Conservation (phyloP, 1,140 invertebrate genomes). For the Calephelis virginiensis region DNA sequence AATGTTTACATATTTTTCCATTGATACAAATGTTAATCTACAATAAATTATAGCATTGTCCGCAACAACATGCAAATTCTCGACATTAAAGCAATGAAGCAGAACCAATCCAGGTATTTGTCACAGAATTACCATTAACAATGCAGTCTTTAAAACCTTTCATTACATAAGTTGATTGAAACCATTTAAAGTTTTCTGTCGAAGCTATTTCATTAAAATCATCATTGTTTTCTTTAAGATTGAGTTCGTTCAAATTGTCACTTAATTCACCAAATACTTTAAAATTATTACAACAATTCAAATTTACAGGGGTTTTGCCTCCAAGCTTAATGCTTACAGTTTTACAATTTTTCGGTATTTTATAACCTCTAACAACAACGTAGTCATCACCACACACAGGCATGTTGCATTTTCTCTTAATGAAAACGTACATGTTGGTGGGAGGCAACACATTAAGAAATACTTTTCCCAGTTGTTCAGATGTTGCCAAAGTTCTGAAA, state of each 20-base stretch:
- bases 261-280: constrained; percentile 54
- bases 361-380: constrained; percentile 47
- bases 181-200: constrained; percentile 52
- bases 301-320: constrained; percentile 37
- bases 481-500: constrained; percentile 64
- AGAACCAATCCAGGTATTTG: constrained; percentile 53
- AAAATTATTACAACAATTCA: constrained; percentile 62
- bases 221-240: constrained; percentile 31
- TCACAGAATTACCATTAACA: constrained; percentile 61
- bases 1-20: no score
- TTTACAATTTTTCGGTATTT: constrained; percentile 54
- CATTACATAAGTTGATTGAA: constrained; percentile 65
- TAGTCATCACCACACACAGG: constrained; percentile 51
- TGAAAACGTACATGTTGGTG: constrained; percentile 63
- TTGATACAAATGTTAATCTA: no score
- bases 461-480: constrained; percentile 51
- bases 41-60: no score
- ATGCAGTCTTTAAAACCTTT: constrained; percentile 70
- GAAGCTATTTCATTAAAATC: constrained; percentile 59
- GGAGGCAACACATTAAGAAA: constrained; percentile 54
- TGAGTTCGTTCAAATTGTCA: constrained; percentile 37
- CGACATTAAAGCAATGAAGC: constrained; percentile 12
- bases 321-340: constrained; percentile 56
- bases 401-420: constrained; percentile 50
- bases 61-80: no score